Evolutionary conservation across 1,140 invertebrate genomes (phyloP), one percentile per base, ranked within the genome.

Genomic region (Achatina immaculata): DNA sequence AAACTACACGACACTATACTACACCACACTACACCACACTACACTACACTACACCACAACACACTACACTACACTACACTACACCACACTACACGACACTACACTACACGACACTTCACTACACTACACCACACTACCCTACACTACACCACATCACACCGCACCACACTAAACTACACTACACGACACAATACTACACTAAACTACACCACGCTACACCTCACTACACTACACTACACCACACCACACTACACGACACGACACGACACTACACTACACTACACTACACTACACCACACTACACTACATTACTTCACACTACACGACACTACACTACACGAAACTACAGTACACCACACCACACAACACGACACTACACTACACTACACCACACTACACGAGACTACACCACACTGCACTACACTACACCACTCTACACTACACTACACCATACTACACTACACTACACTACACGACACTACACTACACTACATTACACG

Each of bases 11-110:
- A 73, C 81, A 82, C 78, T 55, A 74, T 68, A 82, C 69, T 43
- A 31, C 81, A 82, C 77, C 66, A 81, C 80, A 83, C 78, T 73
- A 81, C 69, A 81, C 78, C 66, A 77, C 62, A 83, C 73, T 62
- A 77, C 75, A 83, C 71, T 65, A 83, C 78, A 83, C 73, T 71
- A 66, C 71, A 83, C 65, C 51, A 84, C 68, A 82, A 65, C 45
- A 45, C 69, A 83, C 40, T 82, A 43, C 68, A 78, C 66, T 66
- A 78, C 72, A 83, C 83, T 66, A 78, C 78, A 83, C 58, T 42
- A 77, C 79, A 81, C 68, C 31, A 21, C 28, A 66, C 72, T 31
- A 24, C 40, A 74, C 72, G 9, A 45, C 28, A 74, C 34, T 48
- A 45, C 45, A 28, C 42, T 48, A 74, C 42, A 43, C 36, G 1